Evolutionary conservation across 1,140 invertebrate genomes (phyloP).

Genomic region (Lasaia peninsularis): DNA sequence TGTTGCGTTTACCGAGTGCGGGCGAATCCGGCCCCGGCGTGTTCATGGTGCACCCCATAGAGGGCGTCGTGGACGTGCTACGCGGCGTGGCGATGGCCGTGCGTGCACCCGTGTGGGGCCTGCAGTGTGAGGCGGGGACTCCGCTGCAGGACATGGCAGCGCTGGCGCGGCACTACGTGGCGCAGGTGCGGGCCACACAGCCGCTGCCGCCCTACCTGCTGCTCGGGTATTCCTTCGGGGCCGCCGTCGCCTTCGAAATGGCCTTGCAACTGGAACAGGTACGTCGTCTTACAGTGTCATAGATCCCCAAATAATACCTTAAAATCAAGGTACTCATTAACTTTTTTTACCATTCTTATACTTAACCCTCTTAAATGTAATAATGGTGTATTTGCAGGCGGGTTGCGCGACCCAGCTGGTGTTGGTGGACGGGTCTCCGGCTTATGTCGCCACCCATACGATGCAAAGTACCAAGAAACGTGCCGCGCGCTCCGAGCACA

Average conservation of each 20-base stretch:
- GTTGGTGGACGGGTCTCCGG: conserved; percentile 94
- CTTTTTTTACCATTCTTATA: too few species aligned
- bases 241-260: conserved; percentile 95
- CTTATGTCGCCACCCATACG: conserved; percentile 90
- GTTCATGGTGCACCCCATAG: conserved; percentile 91
- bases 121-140: conserved; percentile 90
- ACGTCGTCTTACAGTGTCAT: too few species aligned
- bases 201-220: conserved; percentile 90
- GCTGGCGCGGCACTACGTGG: conserved; percentile 89
- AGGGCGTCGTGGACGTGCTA: conserved; percentile 88
- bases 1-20: conserved; percentile 78
- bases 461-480: conserved; percentile 80
- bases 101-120: conserved; percentile 88
- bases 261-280: conserved; percentile 86
- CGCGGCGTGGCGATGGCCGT: conserved; percentile 84
- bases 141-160: conserved; percentile 85
- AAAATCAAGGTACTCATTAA: too few species aligned
- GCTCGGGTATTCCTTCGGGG: conserved; percentile 96
- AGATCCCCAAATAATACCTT: too few species aligned
- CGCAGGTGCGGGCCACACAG: conserved; percentile 87
- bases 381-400: conserved; percentile 29
- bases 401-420: conserved; percentile 83
- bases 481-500: conserved; percentile 51
- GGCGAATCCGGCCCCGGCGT: conserved; percentile 54
- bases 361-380: too few species aligned